A percentile compares a stretch with the other conserved stretches of the same genome.
These are phyloP conservation scores for Megalops cyprinoides DNA, from an alignment of 2,797 vertebrate genomes.

Conservation along the genomic window DNA sequence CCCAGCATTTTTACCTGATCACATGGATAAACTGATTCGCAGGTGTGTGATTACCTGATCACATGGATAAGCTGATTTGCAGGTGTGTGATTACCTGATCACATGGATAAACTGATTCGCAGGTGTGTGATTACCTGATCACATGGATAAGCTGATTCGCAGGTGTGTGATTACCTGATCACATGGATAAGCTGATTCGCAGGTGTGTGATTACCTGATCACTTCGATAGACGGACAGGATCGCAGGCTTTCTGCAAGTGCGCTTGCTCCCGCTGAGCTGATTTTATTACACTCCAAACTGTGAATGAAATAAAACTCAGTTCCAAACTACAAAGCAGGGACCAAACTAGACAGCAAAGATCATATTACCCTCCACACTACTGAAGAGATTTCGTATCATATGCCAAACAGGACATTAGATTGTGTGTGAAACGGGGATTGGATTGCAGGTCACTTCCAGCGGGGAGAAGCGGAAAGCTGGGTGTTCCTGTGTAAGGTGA, in stretches of 20 bases:
- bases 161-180: too few relatives aligned
- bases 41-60: too few relatives aligned
- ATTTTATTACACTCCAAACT: conserved; percentile 87
- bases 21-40: too few relatives aligned
- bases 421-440: not conserved
- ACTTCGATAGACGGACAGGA: conserved; percentile 70
- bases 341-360: not conserved
- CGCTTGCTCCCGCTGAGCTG: conserved; percentile 68
- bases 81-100: too few relatives aligned
- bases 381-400: not conserved
- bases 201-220: conserved; percentile 75
- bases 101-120: too few relatives aligned
- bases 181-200: not conserved
- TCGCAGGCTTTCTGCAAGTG: conserved; percentile 67
- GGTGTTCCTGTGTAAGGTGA: too few relatives aligned
- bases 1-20: too few relatives aligned
- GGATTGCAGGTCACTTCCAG: not conserved
- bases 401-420: not conserved
- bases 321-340: not conserved
- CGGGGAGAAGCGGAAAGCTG: not conserved
- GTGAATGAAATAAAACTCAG: conserved; percentile 32
- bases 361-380: not conserved
- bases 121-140: too few relatives aligned
- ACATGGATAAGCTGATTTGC: too few relatives aligned
- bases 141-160: too few relatives aligned